Conservation (phyloP, 2,797 vertebrate genomes). For the Enteromius paludinosus region DNA sequence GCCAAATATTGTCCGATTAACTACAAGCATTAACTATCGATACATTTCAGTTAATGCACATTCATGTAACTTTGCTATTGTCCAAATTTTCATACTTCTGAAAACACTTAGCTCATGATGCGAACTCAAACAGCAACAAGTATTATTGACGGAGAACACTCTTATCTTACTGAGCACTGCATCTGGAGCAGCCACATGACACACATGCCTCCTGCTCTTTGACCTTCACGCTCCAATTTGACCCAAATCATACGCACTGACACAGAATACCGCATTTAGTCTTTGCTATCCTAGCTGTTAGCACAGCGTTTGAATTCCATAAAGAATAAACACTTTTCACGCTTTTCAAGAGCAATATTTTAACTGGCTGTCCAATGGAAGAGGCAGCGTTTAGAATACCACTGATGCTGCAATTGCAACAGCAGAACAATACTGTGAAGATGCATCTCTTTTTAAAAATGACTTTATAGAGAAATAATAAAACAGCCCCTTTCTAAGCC, state of each 20-base stretch:
- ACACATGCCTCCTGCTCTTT: conserved; percentile 28
- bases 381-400: not conserved
- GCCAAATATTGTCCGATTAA: not conserved
- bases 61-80: not conserved
- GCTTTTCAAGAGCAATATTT: not conserved
- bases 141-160: conserved; percentile 1
- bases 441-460: not conserved
- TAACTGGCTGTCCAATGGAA: not conserved
- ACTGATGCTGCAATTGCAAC: conserved; percentile 49
- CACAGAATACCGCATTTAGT: conserved; percentile 60
- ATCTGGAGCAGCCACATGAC: not conserved
- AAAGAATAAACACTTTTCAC: not conserved
- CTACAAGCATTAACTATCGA: not conserved
- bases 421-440: not conserved
- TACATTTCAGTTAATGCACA: not conserved
- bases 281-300: not conserved
- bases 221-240: not conserved
- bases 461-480: not conserved
- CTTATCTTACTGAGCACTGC: not conserved
- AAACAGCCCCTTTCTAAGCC: not conserved
- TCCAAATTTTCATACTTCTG: not conserved
- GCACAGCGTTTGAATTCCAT: not conserved
- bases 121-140: not conserved
- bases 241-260: conserved; percentile 3
- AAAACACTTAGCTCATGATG: not conserved